A percentile compares a stretch with the other conserved stretches of the same genome.
Conservation (phyloP, 2,888 invertebrate species). For the Cheilosia pagana region DNA sequence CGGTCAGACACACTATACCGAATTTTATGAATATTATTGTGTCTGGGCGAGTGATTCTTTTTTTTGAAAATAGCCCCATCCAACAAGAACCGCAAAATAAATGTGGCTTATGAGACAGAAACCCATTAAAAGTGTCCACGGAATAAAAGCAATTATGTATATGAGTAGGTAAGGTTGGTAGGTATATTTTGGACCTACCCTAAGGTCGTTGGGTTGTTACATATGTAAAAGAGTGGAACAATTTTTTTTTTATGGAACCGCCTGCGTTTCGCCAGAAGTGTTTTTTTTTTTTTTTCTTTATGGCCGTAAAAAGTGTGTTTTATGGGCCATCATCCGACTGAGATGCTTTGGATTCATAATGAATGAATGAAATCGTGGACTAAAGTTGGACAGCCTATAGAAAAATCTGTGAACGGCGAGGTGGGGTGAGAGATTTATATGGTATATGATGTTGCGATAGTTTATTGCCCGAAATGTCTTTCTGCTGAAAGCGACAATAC, state of each 20-base stretch:
- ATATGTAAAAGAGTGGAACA: conserved; percentile 24
- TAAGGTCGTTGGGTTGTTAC: conserved; percentile 62
- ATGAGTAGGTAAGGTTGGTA: background rate
- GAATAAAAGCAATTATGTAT: conserved; percentile 65
- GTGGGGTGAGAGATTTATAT: conserved; percentile 23
- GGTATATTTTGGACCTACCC: conserved; percentile 49
- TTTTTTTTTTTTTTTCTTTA: conserved; percentile 37
- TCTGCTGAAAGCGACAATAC: conserved; percentile 55
- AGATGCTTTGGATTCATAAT: conserved; percentile 46
- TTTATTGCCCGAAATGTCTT: conserved; percentile 46
- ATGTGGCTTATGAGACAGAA: conserved; percentile 63
- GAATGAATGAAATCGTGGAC: conserved; percentile 34
- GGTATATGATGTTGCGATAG: conserved; percentile 60
- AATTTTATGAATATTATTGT: conserved; percentile 27
- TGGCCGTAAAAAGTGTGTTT: conserved; percentile 57
- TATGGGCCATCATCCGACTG: conserved; percentile 48
- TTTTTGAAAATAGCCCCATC: conserved; percentile 7
- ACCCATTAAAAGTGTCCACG: conserved; percentile 69
- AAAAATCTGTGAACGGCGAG: conserved; percentile 11
- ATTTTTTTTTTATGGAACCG: conserved; percentile 9
- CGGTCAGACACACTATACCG: conserved; percentile 18
- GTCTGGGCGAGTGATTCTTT: conserved; percentile 39
- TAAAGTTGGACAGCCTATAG: background rate
- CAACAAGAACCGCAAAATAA: conserved; percentile 40
- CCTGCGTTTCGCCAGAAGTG: conserved; percentile 54